Conservation (phyloP, 1,140 invertebrate genomes). For the Idris sp. region DNA sequence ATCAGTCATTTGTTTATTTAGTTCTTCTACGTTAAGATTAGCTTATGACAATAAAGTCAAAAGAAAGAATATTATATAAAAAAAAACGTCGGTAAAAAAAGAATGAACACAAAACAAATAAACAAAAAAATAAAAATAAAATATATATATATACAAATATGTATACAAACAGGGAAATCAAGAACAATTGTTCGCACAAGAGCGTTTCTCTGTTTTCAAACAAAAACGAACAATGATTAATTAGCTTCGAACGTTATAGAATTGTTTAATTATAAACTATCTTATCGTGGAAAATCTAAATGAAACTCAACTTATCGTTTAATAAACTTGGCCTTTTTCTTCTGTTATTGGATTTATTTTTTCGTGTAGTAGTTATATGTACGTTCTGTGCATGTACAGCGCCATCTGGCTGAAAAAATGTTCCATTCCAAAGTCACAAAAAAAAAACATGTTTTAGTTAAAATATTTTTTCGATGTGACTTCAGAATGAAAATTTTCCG, state of each 20-base stretch:
- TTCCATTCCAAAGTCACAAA: too few relatives aligned
- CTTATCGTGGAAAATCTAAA: conserved; percentile 63
- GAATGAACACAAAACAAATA: too few relatives aligned
- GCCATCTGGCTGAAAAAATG: too few relatives aligned
- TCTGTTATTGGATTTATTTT: conserved; percentile 13
- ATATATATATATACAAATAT: conserved; percentile 9
- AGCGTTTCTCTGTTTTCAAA: conserved; percentile 62
- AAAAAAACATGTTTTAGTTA: too few relatives aligned
- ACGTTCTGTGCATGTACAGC: too few relatives aligned
- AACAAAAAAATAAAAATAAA: conserved; percentile 3
- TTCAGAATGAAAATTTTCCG: too few relatives aligned
- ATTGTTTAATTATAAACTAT: conserved; percentile 53
- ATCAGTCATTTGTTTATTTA: conserved; percentile 62
- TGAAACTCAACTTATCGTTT: conserved; percentile 36
- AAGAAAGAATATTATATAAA: too few relatives aligned
- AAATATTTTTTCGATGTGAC: too few relatives aligned
- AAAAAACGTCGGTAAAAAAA: not conserved
- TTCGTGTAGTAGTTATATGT: conserved; percentile 41
- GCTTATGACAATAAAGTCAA: conserved; percentile 37
- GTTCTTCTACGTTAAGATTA: conserved; percentile 63
- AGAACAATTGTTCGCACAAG: conserved; percentile 34
- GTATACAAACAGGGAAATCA: conserved; percentile 43
- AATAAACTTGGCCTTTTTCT: too few relatives aligned
- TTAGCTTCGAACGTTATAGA: conserved; percentile 8
- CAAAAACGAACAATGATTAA: conserved; percentile 34